Evolutionary conservation across 2,797 vertebrate genomes (phyloP), one percentile per base, ranked within the genome.

Genomic region (Onychomys arenicola): DNA sequence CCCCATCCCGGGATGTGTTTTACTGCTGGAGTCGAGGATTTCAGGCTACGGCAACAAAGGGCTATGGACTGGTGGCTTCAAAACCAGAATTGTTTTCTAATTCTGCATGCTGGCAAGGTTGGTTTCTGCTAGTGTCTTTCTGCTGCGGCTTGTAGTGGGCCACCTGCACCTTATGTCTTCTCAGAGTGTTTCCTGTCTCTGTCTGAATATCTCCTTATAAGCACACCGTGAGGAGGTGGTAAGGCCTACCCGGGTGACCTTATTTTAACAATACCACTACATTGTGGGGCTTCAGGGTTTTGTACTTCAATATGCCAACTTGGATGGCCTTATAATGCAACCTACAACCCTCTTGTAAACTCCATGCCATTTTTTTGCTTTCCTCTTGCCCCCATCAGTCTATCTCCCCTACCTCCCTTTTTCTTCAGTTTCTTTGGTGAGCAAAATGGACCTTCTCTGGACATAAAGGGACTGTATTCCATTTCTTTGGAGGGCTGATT

Each of bases 391-490:
- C 61, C 11, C 6, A 5, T 75, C 7, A 46, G 59, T 84, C 5
- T 65, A 1, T 65, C 11, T 71, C 34, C n/a, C 34, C 32, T 69
- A 19, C 9, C n/a, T 11, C 13, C 17, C n/a, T 19, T 9, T n/a
- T 10, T 8, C 67, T 69, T 69, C 69, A 78, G 2, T 92, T 61
- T 78, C 95, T 95, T 14, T 93, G 93, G 75, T 96, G 96, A 97
- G 90, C 57, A 8, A 0, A 43, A 6, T 9, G 10, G 82, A 78
- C 49, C 34, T 63, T 40, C 49, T 87, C 46, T 67, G 49, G 57
- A 2, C 78, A 90, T 75, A 49, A 37, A 59, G 67, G 9, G 14
- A 4, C 9, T 2, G 6, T 65, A 2, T 57, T 43, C 12, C n/a
- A 29, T 88, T 75, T 95, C 14, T 69, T 69, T n/a, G 0, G 0